Conservation (phyloP, 2,113 vertebrate genomes). For the Nipponia nippon region DNA sequence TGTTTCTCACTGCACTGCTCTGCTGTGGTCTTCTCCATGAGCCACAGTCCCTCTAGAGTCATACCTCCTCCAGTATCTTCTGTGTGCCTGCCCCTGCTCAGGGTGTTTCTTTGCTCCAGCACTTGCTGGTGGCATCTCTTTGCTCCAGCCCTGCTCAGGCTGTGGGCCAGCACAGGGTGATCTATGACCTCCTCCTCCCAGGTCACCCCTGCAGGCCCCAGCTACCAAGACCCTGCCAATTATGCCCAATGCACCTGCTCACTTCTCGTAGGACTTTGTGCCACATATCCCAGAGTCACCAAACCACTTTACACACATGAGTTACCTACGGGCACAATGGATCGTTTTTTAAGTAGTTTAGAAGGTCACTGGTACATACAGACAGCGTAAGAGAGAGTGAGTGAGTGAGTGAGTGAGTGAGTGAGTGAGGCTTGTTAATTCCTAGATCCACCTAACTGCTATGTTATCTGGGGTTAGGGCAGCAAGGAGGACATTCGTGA, state of each 20-base stretch:
- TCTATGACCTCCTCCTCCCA: neutral
- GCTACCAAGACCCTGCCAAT: neutral
- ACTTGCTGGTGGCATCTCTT: neutral
- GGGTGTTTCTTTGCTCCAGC: neutral
- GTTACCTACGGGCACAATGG: neutral
- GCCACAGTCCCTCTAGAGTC: too few species aligned
- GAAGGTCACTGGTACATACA: fast-evolving
- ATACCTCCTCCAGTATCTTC: neutral
- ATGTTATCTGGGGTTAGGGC: neutral
- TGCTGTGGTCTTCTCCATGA: neutral
- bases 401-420: neutral
- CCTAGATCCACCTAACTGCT: neutral
- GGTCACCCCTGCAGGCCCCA: neutral
- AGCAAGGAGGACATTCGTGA: neutral
- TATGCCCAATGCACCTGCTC: neutral
- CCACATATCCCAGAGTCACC: neutral
- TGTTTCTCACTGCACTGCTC: neutral
- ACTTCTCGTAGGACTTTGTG: neutral
- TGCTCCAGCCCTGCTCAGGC: neutral
- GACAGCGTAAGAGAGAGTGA: neutral
- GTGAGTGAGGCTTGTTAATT: neutral
- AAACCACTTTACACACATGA: neutral
- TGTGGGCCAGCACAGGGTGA: neutral
- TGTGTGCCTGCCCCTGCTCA: neutral
- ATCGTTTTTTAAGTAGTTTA: neutral